These are phyloP conservation scores for Ophion costatus DNA, from an alignment of 2,888 invertebrate genomes.

Conservation along the genomic window DNA sequence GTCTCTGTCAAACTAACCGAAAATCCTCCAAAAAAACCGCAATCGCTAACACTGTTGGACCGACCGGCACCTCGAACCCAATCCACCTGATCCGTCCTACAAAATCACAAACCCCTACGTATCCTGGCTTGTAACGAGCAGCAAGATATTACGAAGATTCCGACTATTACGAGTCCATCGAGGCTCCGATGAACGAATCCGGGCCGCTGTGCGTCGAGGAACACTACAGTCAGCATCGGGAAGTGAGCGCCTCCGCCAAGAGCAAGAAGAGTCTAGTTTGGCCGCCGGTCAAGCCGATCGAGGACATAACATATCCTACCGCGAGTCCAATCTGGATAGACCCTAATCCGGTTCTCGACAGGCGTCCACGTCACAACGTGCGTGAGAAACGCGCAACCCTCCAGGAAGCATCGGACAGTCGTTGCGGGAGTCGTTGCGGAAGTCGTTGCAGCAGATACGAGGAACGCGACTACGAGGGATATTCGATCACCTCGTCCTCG, in stretches of 20 bases:
- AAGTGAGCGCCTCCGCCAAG: slow-evolving; percentile 69
- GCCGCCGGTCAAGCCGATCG: slow-evolving; percentile 80
- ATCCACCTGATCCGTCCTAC: background rate
- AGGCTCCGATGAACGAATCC: slow-evolving; percentile 53
- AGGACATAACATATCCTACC: slow-evolving; percentile 81
- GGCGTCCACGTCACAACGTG: slow-evolving; percentile 72
- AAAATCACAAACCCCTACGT: background rate
- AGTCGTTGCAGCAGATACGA: slow-evolving; percentile 61
- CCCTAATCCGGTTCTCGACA: slow-evolving; percentile 78
- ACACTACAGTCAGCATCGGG: slow-evolving; percentile 10
- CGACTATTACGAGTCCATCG: slow-evolving; percentile 73
- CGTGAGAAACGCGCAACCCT: slow-evolving; percentile 77
- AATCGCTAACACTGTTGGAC: slow-evolving; percentile 27
- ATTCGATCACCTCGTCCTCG: slow-evolving; percentile 31
- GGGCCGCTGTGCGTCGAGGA: background rate
- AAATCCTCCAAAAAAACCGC: slow-evolving; percentile 9
- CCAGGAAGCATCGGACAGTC: slow-evolving; percentile 70
- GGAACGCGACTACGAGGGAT: slow-evolving; percentile 62
- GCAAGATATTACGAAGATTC: slow-evolving; percentile 70
- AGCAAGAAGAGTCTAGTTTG: slow-evolving; percentile 76
- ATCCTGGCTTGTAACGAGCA: slow-evolving; percentile 12
- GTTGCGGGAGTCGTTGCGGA: slow-evolving; percentile 62
- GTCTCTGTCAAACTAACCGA: slow-evolving; percentile 36
- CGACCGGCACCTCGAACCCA: slow-evolving; percentile 2
- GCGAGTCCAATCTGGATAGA: slow-evolving; percentile 82